phyloP scores from a whole-genome alignment of 2,888 invertebrate genomes.

The Volucella bombylans region DNA sequence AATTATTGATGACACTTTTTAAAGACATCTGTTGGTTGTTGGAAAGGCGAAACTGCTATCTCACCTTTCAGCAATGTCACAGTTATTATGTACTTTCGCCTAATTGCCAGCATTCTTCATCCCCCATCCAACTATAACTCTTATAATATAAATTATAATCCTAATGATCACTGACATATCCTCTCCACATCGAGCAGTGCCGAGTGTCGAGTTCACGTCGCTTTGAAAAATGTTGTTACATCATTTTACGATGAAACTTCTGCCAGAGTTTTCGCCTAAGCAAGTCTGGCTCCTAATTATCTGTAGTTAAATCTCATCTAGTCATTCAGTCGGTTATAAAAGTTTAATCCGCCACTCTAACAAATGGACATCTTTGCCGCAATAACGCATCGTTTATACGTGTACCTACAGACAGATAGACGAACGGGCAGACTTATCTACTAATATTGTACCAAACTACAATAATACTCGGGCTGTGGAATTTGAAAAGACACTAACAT shows the following conservation, averaged over 20 bases:
- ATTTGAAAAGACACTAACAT: constrained; percentile 57
- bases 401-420: not conserved
- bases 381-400: constrained; percentile 9
- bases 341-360: constrained; percentile 35
- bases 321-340: constrained; percentile 42
- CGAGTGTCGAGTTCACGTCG: not conserved
- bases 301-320: constrained; percentile 42
- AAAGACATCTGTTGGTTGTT: not conserved
- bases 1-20: too few relatives aligned
- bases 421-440: not conserved
- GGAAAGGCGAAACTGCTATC: not conserved
- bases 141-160: not conserved
- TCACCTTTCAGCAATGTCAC: not conserved
- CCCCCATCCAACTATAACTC: not conserved
- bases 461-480: not conserved
- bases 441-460: too few relatives aligned
- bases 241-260: constrained; percentile 44
- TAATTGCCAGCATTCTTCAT: constrained; percentile 24
- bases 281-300: constrained; percentile 46
- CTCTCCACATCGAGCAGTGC: not conserved
- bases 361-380: constrained; percentile 19
- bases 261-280: not conserved
- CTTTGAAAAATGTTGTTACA: constrained; percentile 52
- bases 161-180: not conserved
- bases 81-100: not conserved